Evolutionary conservation across 2,888 invertebrate species (phyloP).

Genomic region (Trichopria drosophilae): DNA sequence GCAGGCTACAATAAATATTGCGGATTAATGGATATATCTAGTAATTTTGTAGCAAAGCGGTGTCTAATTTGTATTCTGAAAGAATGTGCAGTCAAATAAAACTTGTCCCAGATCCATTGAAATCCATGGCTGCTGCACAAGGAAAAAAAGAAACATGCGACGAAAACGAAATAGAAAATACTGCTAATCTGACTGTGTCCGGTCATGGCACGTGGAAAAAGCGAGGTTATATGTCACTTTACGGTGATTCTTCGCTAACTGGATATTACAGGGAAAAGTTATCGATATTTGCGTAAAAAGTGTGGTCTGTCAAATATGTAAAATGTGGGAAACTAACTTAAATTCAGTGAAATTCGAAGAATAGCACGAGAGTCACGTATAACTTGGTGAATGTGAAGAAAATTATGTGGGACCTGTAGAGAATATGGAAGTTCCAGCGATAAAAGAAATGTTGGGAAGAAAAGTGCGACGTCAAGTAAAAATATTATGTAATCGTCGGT

Average conservation of each 20-base stretch:
- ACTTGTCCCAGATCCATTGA: slow-evolving; percentile 4
- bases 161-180: neutral
- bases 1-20: slow-evolving; percentile 14
- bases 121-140: neutral
- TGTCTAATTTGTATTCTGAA: neutral
- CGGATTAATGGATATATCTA: slow-evolving; percentile 12
- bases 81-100: slow-evolving; percentile 4
- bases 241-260: slow-evolving; percentile 18
- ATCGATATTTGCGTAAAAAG: too few species aligned
- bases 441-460: slow-evolving; percentile 10
- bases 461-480: too few species aligned
- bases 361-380: slow-evolving; percentile 13
- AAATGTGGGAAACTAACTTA: slow-evolving; percentile 13
- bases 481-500: too few species aligned
- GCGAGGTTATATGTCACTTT: slow-evolving; percentile 14
- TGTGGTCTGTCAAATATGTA: too few species aligned
- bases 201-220: slow-evolving; percentile 14
- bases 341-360: slow-evolving; percentile 12
- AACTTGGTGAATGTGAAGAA: slow-evolving; percentile 11
- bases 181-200: neutral
- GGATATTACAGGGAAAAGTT: slow-evolving; percentile 16
- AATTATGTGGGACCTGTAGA: slow-evolving; percentile 14
- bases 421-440: slow-evolving; percentile 9
- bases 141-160: slow-evolving; percentile 10
- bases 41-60: slow-evolving; percentile 9